Base-by-base conservation (phyloP, 1,140 invertebrate genomes). In the Coptotermes formosanus region DNA sequence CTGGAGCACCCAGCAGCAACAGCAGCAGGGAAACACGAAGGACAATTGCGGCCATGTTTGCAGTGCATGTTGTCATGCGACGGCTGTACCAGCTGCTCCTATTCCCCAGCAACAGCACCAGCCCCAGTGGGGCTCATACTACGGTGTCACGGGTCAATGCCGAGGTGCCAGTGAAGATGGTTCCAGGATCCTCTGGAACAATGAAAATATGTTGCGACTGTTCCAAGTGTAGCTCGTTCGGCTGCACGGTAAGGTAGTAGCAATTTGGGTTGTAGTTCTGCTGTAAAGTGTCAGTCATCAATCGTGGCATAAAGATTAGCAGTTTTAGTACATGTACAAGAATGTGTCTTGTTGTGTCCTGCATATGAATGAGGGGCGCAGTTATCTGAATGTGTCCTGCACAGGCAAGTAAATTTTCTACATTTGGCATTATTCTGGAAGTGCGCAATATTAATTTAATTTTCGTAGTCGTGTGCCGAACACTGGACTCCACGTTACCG, bases 101-200 rank as follows among this genome's bases (percentile, higher is more conserved):
- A 7, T 52, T 32, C 32, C 85, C 69, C 82, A 83, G 82, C 82
- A 83, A 16, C 82, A 83, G 32, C 85, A 86, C 0, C 85, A 82
- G 75, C 83, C 83, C 43, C 87, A 88, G 82, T 88, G 87, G 87
- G 85, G 82, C 85, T 85, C 86, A 9, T 85, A 86, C 48, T 86
- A 87, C n/a, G 64, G 64, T 30, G 64, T 75, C n/a, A 75, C 64
- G 14, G 64, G 64, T 75, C 64, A 75, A 3, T 88, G 86, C 52
- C 82, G 87, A 43, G 85, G 83, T 2, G 84, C 83, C 25, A 88
- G 85, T 82, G 84, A 87, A n/a, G 87, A 88, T 81, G 86, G 84
- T 75, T 87, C 85, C 21, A 87, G 87, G 23, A 84, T 88, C 38
- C 85, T 87, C n/a, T 88, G 87, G 87, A 88, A 88, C 86, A 88